Evolutionary conservation across 2,888 invertebrate species (phyloP), one percentile per base, ranked within the genome.

Genomic region (Xylocampa areola): DNA sequence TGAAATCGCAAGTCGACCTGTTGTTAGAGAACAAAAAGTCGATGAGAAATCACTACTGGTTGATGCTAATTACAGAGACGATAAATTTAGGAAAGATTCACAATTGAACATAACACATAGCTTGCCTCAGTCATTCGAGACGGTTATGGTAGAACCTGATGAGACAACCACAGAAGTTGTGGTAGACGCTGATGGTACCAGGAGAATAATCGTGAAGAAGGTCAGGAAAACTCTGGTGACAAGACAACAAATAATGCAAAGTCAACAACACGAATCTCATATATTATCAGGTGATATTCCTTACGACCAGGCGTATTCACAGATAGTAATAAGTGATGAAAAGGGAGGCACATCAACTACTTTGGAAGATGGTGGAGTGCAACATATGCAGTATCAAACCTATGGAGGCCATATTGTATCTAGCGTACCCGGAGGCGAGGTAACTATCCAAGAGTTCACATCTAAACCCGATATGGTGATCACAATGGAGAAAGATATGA

Each of bases 151-250:
- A 0, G 97, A 97, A 84, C 97, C 97, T 0, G 97, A 97, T 83
- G 96, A 97, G 82, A 96, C 97, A 1, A 97, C 96, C 0, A 97
- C 97, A 0, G 96, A 97, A 88, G 96, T 97, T 2, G 95, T 96
- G n/a, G 95, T 96, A 0, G 97, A 97, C 76, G 95, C 97, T 13
- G 97, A 97, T 82, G 97, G 97, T 3, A 96, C 96, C 0, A 97
- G 96, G 79, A 94, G 97, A 69, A 97, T 97, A 43, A 96, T 97
- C 52, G 96, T 97, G 0, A 96, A 95, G 68, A 97, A 97, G 86
- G 83, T 97, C 4, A 95, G 96, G 48, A 95, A 95, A 76, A 97
- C 96, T 0, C 88, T 96, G 14, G 95, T 96, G 0, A 95, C 95
- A 23, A 94, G 95, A 39, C 96, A 96, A 77, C 96, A 96, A 79